Conservation (phyloP, 2,113 vertebrate species). For the Lepisosteus oculatus region DNA sequence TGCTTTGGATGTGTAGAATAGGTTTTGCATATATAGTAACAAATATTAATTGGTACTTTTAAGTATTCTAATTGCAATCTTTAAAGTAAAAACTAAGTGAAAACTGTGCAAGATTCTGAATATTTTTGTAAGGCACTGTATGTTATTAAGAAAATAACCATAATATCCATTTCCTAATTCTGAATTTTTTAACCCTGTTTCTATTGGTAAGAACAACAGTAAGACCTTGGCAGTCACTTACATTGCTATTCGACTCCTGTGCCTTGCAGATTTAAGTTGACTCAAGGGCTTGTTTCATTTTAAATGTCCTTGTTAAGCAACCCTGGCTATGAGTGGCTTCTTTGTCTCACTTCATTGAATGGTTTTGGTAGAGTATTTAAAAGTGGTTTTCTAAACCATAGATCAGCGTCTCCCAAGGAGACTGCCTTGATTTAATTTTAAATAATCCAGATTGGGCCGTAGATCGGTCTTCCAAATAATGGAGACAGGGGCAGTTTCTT, state of each 20-base stretch:
- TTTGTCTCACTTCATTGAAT: constrained; percentile 19
- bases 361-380: background rate
- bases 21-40: no score
- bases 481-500: constrained; percentile 10
- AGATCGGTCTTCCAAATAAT: constrained; percentile 17
- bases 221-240: constrained; percentile 9
- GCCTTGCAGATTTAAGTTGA: constrained; percentile 10
- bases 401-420: constrained; percentile 10
- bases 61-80: no score
- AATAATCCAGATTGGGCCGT: constrained; percentile 15
- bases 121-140: no score
- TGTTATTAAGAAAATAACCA: no score
- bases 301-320: constrained; percentile 20
- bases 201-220: constrained; percentile 6
- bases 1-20: no score
- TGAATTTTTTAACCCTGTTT: no score
- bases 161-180: no score
- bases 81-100: no score
- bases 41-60: no score
- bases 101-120: no score
- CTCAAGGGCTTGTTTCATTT: constrained; percentile 19
- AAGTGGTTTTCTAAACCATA: constrained; percentile 16
- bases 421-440: background rate
- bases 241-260: background rate
- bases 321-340: constrained; percentile 11